A percentile compares a stretch with the other conserved stretches of the same genome.
These are phyloP conservation scores for Lanistes nyassanus DNA, from an alignment of 1,140 invertebrate genomes.

Conservation along the genomic window DNA sequence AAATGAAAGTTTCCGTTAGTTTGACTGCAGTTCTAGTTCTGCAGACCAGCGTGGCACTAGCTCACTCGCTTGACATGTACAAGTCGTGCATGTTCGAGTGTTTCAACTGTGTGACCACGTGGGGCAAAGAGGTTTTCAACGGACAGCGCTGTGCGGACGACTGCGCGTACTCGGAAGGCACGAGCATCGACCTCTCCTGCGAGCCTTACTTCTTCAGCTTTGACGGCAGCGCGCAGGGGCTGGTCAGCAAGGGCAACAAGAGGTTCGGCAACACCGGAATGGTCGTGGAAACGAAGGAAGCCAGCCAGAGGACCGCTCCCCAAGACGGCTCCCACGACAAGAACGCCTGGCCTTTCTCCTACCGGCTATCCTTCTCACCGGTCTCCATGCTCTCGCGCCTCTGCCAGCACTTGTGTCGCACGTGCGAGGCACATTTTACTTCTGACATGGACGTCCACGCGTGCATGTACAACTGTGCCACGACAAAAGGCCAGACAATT, in stretches of 20 bases:
- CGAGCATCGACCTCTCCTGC: conserved; percentile 22
- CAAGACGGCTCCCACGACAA: background rate
- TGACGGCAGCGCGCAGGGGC: background rate
- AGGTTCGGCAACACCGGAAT: background rate
- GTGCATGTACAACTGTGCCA: conserved; percentile 26
- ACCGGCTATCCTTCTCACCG: background rate
- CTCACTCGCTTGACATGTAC: conserved; percentile 21
- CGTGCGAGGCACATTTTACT: conserved; percentile 15
- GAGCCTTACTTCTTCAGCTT: conserved; percentile 10
- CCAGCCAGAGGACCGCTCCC: background rate
- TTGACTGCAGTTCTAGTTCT: background rate
- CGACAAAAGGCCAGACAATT: background rate
- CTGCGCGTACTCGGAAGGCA: conserved; percentile 20
- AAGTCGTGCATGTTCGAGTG: conserved; percentile 28
- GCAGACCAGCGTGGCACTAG: conserved; percentile 5
- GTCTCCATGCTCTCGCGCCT: background rate
- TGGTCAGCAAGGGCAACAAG: conserved; percentile 3
- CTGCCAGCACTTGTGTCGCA: conserved; percentile 18
- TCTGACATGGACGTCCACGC: conserved; percentile 15
- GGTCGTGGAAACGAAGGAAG: background rate
- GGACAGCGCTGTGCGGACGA: conserved; percentile 27
- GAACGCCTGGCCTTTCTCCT: background rate
- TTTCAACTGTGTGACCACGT: conserved; percentile 28
- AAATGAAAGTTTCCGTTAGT: background rate
- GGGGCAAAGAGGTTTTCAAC: conserved; percentile 29